These are phyloP conservation scores for Melanocharis versteri DNA, from an alignment of 2,113 vertebrate species.

Conservation along the genomic window DNA sequence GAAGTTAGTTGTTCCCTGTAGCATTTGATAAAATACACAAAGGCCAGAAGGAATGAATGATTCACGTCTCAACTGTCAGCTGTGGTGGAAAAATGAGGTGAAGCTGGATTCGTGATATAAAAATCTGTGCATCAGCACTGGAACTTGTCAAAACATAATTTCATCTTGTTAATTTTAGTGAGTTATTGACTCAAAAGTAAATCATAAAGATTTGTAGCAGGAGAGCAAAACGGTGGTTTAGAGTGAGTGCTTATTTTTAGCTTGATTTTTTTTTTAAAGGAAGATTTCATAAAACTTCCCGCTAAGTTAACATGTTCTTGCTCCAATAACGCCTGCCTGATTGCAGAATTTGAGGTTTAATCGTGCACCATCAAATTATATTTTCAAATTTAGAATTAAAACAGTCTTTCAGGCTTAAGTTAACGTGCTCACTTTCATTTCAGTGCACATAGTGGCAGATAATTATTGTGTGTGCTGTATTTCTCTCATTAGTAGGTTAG, in stretches of 20 bases:
- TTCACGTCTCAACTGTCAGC: slow-evolving; percentile 40
- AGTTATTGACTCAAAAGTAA: slow-evolving; percentile 54
- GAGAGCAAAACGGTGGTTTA: slow-evolving; percentile 35
- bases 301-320: neutral
- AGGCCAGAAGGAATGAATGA: slow-evolving; percentile 57
- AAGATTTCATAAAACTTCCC: neutral
- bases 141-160: slow-evolving; percentile 66
- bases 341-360: slow-evolving; percentile 11
- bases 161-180: slow-evolving; percentile 60
- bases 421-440: neutral
- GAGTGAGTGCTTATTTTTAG: neutral
- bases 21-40: slow-evolving; percentile 28
- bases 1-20: slow-evolving; percentile 18
- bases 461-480: neutral
- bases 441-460: neutral
- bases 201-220: slow-evolving; percentile 39
- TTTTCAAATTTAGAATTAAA: slow-evolving; percentile 22
- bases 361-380: slow-evolving; percentile 29
- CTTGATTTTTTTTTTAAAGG: neutral
- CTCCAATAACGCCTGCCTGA: neutral
- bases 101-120: slow-evolving; percentile 42
- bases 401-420: neutral
- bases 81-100: slow-evolving; percentile 22
- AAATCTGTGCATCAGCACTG: slow-evolving; percentile 51
- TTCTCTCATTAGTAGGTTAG: slow-evolving; percentile 46